These are phyloP conservation scores for Heterotis niloticus DNA, from an alignment of 2,113 vertebrate species.

Conservation along the genomic window DNA sequence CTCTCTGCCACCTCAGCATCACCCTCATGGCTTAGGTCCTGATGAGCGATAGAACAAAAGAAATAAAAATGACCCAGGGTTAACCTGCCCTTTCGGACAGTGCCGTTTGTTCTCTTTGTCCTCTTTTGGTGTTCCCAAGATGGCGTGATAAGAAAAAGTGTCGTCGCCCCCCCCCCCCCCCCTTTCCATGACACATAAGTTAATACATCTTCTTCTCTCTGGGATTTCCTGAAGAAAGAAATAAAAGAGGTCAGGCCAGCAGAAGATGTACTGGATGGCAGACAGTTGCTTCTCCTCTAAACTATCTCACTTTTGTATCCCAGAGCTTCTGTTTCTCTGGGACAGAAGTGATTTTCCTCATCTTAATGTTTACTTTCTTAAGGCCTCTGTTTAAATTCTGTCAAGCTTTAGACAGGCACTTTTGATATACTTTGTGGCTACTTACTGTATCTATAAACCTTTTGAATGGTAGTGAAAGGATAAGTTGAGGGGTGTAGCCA, in stretches of 20 bases:
- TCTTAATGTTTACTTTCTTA: background rate
- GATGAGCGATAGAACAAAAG: background rate
- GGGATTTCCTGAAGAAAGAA: conserved; percentile 23
- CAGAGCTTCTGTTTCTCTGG: background rate
- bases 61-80: background rate
- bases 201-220: conserved; percentile 17
- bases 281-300: background rate
- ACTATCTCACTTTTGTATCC: background rate
- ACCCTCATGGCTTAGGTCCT: background rate
- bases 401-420: background rate
- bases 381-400: conserved; percentile 1
- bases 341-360: background rate
- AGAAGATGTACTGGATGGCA: background rate
- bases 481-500: background rate
- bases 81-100: background rate
- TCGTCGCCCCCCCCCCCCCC: background rate
- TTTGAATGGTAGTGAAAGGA: background rate
- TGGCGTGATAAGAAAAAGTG: background rate
- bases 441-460: background rate
- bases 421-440: conserved; percentile 11
- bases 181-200: conserved; percentile 8
- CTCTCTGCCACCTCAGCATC: conserved; percentile 27
- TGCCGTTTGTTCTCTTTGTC: conserved; percentile 1
- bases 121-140: conserved; percentile 11
- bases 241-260: background rate